phyloP scores from a whole-genome alignment of 2,888 invertebrate genomes.

The Heteromurus nitidus region DNA sequence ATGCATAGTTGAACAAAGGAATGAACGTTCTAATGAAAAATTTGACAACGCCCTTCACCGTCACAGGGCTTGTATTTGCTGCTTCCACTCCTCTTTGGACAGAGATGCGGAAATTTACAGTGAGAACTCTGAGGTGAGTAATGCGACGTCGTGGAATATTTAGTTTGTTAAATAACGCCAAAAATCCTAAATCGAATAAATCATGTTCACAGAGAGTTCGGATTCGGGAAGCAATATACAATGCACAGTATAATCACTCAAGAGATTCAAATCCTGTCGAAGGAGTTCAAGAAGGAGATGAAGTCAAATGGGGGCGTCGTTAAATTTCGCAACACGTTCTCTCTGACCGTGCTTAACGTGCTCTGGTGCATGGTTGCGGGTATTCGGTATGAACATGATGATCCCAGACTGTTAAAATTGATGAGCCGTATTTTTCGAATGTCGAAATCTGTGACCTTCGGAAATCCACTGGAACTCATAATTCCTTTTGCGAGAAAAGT shows the following conservation, averaged over 20 bases:
- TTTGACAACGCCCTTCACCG: neutral
- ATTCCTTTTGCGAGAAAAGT: conserved; percentile 4
- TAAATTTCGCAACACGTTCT: conserved; percentile 52
- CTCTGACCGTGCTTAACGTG: conserved; percentile 66
- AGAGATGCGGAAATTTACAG: conserved; percentile 67
- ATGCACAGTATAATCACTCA: conserved; percentile 64
- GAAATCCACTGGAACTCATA: conserved; percentile 48
- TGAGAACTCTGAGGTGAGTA: conserved; percentile 51
- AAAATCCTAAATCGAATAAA: neutral
- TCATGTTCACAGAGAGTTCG: conserved; percentile 39
- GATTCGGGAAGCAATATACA: conserved; percentile 51
- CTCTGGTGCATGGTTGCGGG: conserved; percentile 73
- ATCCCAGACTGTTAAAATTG: conserved; percentile 68
- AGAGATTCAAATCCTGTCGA: conserved; percentile 41
- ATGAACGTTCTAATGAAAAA: neutral
- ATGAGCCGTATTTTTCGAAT: conserved; percentile 62
- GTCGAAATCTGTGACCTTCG: conserved; percentile 58
- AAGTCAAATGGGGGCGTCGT: conserved; percentile 50
- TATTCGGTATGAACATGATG: conserved; percentile 67
- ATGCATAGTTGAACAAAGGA: neutral
- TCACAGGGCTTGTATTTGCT: conserved; percentile 42
- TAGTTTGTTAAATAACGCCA: neutral
- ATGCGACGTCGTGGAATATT: too few species aligned
- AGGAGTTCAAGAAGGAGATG: conserved; percentile 36
- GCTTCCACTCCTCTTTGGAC: conserved; percentile 50